These are phyloP conservation scores for Balaenoptera acutorostrata DNA, from an alignment of 2,113 vertebrate species.

Conservation along the genomic window DNA sequence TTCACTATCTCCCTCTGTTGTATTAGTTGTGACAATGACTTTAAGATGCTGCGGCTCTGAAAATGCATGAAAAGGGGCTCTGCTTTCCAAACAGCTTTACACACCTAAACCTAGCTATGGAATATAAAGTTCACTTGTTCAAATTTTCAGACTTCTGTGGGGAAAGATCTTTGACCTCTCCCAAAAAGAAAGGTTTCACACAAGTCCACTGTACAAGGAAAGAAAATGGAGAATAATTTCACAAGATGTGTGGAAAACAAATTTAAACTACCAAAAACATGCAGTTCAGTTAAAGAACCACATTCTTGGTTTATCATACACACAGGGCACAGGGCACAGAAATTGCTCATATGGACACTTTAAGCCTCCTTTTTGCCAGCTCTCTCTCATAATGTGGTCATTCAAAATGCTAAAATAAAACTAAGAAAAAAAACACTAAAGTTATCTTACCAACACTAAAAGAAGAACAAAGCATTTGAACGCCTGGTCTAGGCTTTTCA, in stretches of 20 bases:
- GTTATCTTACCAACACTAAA: constrained; percentile 92
- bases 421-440: background rate
- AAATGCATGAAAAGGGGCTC: background rate
- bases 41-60: background rate
- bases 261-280: background rate
- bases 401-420: background rate
- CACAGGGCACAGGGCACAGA: background rate
- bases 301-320: background rate
- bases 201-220: background rate
- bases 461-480: constrained; percentile 96
- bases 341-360: background rate
- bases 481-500: constrained; percentile 92
- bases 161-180: background rate
- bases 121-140: background rate
- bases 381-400: background rate
- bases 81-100: background rate
- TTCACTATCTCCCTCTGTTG: background rate
- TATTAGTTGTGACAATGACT: background rate
- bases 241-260: background rate
- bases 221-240: background rate
- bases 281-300: background rate
- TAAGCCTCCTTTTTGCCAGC: background rate
- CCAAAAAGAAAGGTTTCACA: background rate
- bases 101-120: background rate
- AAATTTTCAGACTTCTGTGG: background rate